These are phyloP conservation scores for Bolinopsis microptera DNA, from an alignment of 37 sponge, comb jelly and placozoan genomes.

Conservation along the genomic window DNA sequence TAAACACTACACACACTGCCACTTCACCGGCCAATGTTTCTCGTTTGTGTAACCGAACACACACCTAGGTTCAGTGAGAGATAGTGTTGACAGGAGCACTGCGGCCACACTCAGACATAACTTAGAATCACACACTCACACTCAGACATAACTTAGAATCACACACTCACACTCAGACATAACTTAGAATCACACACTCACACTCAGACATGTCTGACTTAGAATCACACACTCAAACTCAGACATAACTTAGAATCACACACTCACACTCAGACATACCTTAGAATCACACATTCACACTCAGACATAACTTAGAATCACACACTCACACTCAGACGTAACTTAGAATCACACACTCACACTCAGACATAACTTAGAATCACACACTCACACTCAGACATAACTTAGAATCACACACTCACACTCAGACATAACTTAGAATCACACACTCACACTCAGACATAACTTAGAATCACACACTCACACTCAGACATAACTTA, in stretches of 20 bases:
- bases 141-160: background rate
- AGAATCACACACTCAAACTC: too few species aligned
- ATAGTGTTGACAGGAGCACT: background rate
- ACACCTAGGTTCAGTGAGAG: background rate
- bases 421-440: too few species aligned
- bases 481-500: too few species aligned
- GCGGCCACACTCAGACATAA: background rate
- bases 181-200: background rate
- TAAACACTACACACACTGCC: background rate
- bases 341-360: background rate
- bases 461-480: too few species aligned
- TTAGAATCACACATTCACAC: too few species aligned
- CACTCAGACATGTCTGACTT: background rate
- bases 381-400: background rate
- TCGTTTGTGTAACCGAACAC: background rate
- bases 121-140: background rate
- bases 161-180: background rate
- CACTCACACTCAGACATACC: background rate
- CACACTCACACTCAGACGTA: background rate
- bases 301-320: background rate
- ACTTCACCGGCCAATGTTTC: background rate
- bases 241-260: background rate
- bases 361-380: background rate
- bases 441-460: too few species aligned
- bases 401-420: background rate